Evolutionary conservation across 1,140 invertebrate genomes (phyloP).

Genomic region (Microplitis mediator): DNA sequence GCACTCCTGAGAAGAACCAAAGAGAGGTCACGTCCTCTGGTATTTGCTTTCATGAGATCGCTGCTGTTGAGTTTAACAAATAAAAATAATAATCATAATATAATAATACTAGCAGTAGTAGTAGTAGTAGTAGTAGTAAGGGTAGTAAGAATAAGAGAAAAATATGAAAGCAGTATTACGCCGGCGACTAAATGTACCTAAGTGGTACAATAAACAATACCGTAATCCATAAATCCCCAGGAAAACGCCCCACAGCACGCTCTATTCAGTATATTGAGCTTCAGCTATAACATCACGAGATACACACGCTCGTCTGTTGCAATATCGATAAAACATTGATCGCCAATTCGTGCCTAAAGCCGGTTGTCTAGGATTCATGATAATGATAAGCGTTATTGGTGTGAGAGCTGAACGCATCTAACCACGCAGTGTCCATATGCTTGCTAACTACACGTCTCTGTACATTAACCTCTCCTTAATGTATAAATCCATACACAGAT

Average conservation of each 20-base stretch:
- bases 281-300: neutral
- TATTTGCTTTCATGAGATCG: slow-evolving; percentile 8
- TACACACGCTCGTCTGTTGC: slow-evolving; percentile 43
- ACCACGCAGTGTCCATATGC: neutral
- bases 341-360: slow-evolving; percentile 49
- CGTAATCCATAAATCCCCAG: slow-evolving; percentile 50
- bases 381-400: slow-evolving; percentile 28
- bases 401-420: neutral
- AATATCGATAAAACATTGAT: slow-evolving; percentile 57
- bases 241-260: slow-evolving; percentile 49
- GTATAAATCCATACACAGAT: too few species aligned
- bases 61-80: neutral
- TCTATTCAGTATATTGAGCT: slow-evolving; percentile 27
- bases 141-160: neutral
- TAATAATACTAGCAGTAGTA: too few species aligned
- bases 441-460: neutral
- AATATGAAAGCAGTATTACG: slow-evolving; percentile 19
- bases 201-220: slow-evolving; percentile 46
- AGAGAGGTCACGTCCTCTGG: neutral
- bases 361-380: slow-evolving; percentile 43
- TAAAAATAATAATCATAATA: neutral
- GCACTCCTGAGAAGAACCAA: neutral
- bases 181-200: slow-evolving; percentile 25
- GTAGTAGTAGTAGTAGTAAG: too few species aligned
- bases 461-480: too few species aligned